Conservation (phyloP, 2,113 vertebrate species). For the Hystrix cristata region DNA sequence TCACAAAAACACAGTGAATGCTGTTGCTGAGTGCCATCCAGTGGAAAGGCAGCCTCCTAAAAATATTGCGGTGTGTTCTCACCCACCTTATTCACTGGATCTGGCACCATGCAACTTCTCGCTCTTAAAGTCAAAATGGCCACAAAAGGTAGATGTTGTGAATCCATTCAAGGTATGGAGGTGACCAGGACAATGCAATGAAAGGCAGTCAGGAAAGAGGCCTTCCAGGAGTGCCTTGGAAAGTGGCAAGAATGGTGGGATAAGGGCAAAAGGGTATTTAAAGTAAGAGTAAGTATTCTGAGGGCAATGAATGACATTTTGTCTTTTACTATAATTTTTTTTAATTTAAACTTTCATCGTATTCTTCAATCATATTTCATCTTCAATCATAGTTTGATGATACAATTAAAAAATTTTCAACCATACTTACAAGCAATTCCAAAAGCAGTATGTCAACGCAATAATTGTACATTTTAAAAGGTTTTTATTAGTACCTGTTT, state of each 20-base stretch:
- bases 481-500: not conserved
- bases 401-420: not conserved
- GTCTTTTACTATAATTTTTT: not conserved
- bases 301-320: not conserved
- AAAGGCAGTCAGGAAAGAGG: not conserved
- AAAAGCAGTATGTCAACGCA: slow-evolving; percentile 22
- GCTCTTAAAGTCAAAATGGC: not conserved
- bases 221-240: not conserved
- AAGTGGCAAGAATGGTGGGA: not conserved
- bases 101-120: not conserved
- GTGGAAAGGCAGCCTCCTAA: not conserved
- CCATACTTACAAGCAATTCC: not conserved
- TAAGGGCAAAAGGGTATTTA: not conserved
- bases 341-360: not conserved
- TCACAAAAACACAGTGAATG: not conserved
- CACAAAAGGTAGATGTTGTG: not conserved
- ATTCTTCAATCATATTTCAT: not conserved
- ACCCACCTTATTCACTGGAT: not conserved
- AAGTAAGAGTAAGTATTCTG: not conserved
- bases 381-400: not conserved
- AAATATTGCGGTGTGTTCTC: too few species aligned
- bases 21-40: not conserved
- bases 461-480: not conserved
- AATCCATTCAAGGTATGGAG: not conserved
- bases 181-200: too few species aligned